These are phyloP conservation scores for Phymastichus coffea DNA, from an alignment of 1,140 invertebrate species.

Conservation along the genomic window DNA sequence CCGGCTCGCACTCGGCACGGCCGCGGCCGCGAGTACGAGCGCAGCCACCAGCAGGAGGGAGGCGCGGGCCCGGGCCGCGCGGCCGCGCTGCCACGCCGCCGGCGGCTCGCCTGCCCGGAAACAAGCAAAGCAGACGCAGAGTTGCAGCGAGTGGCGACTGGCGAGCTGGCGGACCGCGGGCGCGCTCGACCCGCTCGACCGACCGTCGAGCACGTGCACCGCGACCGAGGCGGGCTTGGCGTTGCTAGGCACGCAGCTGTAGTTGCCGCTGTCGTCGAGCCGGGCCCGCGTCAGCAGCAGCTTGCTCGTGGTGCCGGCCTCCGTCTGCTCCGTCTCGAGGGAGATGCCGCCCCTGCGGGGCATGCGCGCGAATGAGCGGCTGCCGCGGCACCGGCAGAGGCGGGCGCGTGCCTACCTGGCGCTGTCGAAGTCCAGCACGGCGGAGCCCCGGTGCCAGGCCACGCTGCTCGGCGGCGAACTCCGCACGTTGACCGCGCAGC, in stretches of 20 bases:
- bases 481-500: conserved; percentile 84
- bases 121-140: not conserved
- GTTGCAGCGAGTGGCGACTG: not conserved
- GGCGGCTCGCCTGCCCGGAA: conserved; percentile 58
- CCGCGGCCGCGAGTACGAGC: not conserved
- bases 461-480: conserved; percentile 77
- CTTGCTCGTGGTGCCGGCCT: conserved; percentile 83
- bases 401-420: too few species aligned
- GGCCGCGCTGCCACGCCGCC: conserved; percentile 63
- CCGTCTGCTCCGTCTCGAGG: conserved; percentile 88
- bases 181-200: not conserved
- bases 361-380: conserved; percentile 17
- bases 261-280: conserved; percentile 83
- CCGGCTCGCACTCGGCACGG: too few species aligned
- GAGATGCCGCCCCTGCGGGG: conserved; percentile 71
- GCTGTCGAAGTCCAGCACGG: conserved; percentile 83
- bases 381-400: too few species aligned
- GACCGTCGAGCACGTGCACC: conserved; percentile 88
- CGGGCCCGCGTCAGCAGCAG: conserved; percentile 84
- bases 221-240: conserved; percentile 83
- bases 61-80: conserved; percentile 19
- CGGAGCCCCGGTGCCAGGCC: conserved; percentile 79
- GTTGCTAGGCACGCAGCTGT: conserved; percentile 84
- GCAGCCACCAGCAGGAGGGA: not conserved
- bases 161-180: not conserved